Percentiles rank a stretch among this genome's conserved stretches.
These are phyloP conservation scores for Deilephila elpenor DNA, from an alignment of 2,888 invertebrate species.

Conservation along the genomic window DNA sequence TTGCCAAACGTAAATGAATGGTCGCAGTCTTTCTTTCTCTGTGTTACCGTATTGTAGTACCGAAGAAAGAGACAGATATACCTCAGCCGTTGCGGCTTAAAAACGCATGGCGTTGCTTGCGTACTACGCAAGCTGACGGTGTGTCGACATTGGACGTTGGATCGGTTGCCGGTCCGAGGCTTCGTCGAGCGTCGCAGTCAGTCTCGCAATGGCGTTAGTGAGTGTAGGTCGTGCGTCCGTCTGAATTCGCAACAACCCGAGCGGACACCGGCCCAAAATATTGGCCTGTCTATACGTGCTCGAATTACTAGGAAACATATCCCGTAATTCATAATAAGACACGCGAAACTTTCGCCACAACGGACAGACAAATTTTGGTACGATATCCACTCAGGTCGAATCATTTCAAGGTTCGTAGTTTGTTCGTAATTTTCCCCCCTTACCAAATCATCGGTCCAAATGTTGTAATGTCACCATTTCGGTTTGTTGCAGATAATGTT, in stretches of 20 bases:
- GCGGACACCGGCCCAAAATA: constrained; percentile 86
- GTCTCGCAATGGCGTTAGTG: constrained; percentile 84
- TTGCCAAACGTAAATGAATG: constrained; percentile 83
- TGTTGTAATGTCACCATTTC: constrained; percentile 68
- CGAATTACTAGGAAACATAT: constrained; percentile 77
- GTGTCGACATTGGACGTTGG: constrained; percentile 85
- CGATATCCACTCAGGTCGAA: constrained; percentile 84
- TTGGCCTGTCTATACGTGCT: constrained; percentile 82
- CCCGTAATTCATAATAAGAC: constrained; percentile 73
- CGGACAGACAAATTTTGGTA: constrained; percentile 85
- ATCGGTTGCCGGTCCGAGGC: constrained; percentile 79
- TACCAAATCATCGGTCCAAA: constrained; percentile 74
- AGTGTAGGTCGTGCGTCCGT: constrained; percentile 78
- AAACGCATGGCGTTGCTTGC: constrained; percentile 76
- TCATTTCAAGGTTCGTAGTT: constrained; percentile 84
- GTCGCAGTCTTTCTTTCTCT: constrained; percentile 64
- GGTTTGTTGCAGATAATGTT: constrained; percentile 82
- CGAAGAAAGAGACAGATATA: constrained; percentile 64
- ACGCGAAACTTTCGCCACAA: constrained; percentile 71
- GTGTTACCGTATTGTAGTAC: constrained; percentile 36
- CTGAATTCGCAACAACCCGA: constrained; percentile 80
- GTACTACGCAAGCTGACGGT: constrained; percentile 84
- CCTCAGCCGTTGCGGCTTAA: constrained; percentile 45
- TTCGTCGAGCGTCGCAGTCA: constrained; percentile 67
- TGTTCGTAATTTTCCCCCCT: constrained; percentile 79